Evolutionary conservation across 2,113 vertebrate genomes (phyloP).

Genomic region (Tor tambroides): DNA sequence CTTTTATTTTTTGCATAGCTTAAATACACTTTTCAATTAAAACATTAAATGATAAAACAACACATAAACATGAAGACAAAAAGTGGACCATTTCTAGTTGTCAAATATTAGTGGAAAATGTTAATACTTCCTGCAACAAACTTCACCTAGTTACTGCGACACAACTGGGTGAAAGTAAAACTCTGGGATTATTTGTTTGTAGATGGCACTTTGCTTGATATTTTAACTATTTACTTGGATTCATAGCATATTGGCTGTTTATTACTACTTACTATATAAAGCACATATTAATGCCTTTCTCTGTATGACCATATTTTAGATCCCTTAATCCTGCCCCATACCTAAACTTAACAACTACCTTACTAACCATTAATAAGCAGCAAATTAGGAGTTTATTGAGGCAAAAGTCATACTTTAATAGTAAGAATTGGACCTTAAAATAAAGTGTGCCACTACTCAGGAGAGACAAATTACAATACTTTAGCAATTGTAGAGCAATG

Average conservation of each 20-base stretch:
- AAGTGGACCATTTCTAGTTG: background rate
- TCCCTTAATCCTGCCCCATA: background rate
- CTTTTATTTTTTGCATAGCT: background rate
- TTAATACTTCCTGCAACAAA: background rate
- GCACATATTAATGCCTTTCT: too few relatives aligned
- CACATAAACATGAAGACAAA: background rate
- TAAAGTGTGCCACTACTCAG: background rate
- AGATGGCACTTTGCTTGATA: background rate
- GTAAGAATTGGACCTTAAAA: background rate
- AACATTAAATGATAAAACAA: background rate
- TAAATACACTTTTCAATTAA: background rate
- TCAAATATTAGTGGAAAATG: background rate
- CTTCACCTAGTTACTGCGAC: background rate
- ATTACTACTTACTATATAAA: too few relatives aligned
- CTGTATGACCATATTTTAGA: background rate
- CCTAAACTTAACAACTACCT: background rate
- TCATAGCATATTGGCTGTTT: too few relatives aligned
- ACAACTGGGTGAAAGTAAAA: background rate
- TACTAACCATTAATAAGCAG: background rate
- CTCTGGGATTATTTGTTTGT: background rate
- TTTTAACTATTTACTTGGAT: too few relatives aligned
- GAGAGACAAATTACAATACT: background rate
- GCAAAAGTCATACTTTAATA: background rate
- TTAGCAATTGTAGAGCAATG: background rate
- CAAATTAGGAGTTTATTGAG: background rate